Percentiles rank a stretch among this genome's conserved stretches.
These are phyloP conservation scores for Pelagia noctiluca DNA, from an alignment of 30 jellyfish, hydroid and myxozoan species.

Conservation along the genomic window DNA sequence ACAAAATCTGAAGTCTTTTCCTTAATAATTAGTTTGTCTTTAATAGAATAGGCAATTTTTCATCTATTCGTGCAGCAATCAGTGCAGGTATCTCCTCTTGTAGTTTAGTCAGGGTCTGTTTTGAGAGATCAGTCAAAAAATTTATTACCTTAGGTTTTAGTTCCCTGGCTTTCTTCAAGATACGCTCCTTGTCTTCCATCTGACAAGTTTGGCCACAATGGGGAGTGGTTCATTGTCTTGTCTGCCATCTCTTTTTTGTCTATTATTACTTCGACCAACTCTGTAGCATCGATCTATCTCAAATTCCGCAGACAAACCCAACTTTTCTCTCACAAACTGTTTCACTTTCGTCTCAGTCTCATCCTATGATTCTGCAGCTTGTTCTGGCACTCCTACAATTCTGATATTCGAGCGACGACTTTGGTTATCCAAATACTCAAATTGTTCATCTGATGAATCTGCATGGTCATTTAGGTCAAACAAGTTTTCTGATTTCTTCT, in stretches of 20 bases:
- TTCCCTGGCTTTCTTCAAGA: conserved; percentile 26
- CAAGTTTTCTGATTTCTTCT: no score
- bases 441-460: conserved; percentile 18
- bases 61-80: conserved; percentile 31
- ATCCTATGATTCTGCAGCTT: conserved; percentile 28
- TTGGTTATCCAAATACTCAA: conserved; percentile 36
- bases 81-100: conserved; percentile 24
- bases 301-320: conserved; percentile 8
- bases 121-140: conserved; percentile 14
- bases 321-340: conserved; percentile 15
- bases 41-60: conserved; percentile 8
- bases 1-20: neutral
- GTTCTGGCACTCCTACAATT: neutral
- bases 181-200: conserved; percentile 12
- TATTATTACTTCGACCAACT: conserved; percentile 5
- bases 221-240: conserved; percentile 13
- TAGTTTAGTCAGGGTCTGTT: conserved; percentile 22
- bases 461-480: conserved; percentile 6
- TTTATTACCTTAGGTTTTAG: conserved; percentile 18
- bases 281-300: conserved; percentile 39
- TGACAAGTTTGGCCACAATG: neutral
- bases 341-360: conserved; percentile 23
- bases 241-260: conserved; percentile 3
- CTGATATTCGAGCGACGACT: conserved; percentile 20
- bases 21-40: conserved; percentile 8